phyloP scores from a whole-genome alignment of 2,113 vertebrate genomes.

The Setophaga coronata region DNA sequence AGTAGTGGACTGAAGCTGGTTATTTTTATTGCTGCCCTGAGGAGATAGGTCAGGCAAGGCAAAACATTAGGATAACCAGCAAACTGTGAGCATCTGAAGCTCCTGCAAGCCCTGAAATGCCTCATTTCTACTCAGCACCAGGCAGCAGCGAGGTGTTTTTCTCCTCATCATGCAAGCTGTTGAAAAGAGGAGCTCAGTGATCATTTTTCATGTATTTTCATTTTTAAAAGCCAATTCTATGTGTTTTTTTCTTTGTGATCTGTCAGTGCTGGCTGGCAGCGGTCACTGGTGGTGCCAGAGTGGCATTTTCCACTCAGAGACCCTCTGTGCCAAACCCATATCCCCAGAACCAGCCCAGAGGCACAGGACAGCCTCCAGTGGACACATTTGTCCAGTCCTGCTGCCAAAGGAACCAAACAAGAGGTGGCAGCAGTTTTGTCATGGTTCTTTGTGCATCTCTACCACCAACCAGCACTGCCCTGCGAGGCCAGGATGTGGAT shows the following conservation, averaged over 20 bases:
- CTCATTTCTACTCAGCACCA: not conserved
- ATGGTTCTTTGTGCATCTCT: not conserved
- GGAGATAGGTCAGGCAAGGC: slow-evolving; percentile 55
- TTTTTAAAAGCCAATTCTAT: not conserved
- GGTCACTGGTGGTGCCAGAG: not conserved
- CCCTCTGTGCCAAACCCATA: not conserved
- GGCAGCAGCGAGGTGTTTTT: not conserved
- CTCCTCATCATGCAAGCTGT: not conserved
- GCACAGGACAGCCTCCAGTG: not conserved
- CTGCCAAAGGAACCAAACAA: not conserved
- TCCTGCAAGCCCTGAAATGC: not conserved
- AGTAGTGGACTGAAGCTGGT: slow-evolving; percentile 58
- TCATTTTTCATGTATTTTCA: not conserved
- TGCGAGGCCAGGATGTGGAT: not conserved
- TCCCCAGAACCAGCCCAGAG: not conserved
- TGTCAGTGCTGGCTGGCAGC: not conserved
- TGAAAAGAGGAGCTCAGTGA: not conserved
- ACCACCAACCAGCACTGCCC: not conserved
- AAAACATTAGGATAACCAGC: slow-evolving; percentile 23
- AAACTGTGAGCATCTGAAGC: slow-evolving; percentile 26
- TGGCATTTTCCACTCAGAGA: not conserved
- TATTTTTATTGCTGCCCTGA: slow-evolving; percentile 61
- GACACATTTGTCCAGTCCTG: not conserved
- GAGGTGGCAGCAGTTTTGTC: not conserved
- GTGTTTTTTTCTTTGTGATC: not conserved